Base-by-base conservation (phyloP, 1,140 invertebrate species). In the Dendroctonus valens region DNA sequence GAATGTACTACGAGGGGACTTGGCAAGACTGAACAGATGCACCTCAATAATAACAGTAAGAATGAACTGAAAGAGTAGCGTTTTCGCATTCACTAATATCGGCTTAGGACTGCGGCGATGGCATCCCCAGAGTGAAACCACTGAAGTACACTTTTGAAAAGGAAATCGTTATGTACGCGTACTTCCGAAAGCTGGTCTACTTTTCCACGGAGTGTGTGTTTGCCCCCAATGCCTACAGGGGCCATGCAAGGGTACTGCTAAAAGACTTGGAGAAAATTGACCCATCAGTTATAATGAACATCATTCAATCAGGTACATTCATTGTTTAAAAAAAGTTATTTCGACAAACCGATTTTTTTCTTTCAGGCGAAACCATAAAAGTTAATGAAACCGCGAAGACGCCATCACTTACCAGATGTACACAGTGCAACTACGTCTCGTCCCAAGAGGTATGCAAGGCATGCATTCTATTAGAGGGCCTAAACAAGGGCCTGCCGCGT, bases 81-180 rank as follows among this genome's bases (percentile, higher is more conserved):
- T 46, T 46, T 46, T 11, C 3, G 44, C 2, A 52, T 52, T 41
- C 40, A 40, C 39, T 41, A 55, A 55, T 39, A 41, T 41, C 41
- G 8, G 71, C 73, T 71, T 83, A 84, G 65, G 80, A 95, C 84
- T 87, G 91, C 41, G 85, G 88, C 70, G 94, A 92, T 65, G 83
- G 89, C 12, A 92, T 99, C 70, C 93, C 94, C 5, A 82, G 96
- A 71, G 96, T 94, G 58, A 99, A 99, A 79, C 98, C 97, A 6
- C 87, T 99, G 26, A 99, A 99, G 79, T 99, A 99, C 76, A 91
- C 95, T 5, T 99, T 99, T 79, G 97, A 99, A 80, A 99, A 99
- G 77, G 98, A 99, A 83, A 99, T 99, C 77, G 98, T 99, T 0
- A 97, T 99, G 93, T 99, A 98, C 83, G 96, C 96, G 2, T 95